Conservation (phyloP, 2,797 vertebrate species). For the Paramormyrops hopkinsi region DNA sequence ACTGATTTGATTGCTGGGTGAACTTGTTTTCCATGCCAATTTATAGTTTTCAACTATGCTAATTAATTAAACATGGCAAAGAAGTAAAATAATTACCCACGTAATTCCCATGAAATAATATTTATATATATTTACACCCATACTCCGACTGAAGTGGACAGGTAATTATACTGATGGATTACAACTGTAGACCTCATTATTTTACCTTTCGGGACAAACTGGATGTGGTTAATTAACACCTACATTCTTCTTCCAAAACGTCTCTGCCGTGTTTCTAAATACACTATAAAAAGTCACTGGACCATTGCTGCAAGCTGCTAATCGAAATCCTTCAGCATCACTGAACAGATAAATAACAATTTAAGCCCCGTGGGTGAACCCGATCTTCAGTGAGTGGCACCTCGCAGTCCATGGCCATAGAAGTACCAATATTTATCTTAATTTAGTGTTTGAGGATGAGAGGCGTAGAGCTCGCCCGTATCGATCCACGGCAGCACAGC, state of each 20-base stretch:
- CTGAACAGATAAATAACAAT: conserved; percentile 15
- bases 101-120: background rate
- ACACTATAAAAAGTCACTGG: background rate
- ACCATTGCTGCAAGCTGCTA: background rate
- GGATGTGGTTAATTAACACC: background rate
- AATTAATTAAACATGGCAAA: background rate
- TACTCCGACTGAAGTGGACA: background rate
- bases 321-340: background rate
- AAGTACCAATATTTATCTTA: conserved; percentile 8
- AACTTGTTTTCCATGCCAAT: background rate
- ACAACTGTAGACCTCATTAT: background rate
- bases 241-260: background rate
- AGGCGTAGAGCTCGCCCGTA: background rate
- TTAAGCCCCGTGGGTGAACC: conserved; percentile 8
- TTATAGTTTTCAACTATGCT: background rate
- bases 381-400: background rate
- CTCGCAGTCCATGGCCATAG: background rate
- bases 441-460: conserved; percentile 10
- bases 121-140: background rate
- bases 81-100: background rate
- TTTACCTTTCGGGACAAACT: background rate
- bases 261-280: background rate
- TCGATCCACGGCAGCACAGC: background rate
- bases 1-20: background rate
- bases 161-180: background rate